Percentiles rank a stretch among this genome's conserved stretches.
These are phyloP conservation scores for Callocephalon fimbriatum DNA, from an alignment of 2,113 vertebrate species.

Conservation along the genomic window DNA sequence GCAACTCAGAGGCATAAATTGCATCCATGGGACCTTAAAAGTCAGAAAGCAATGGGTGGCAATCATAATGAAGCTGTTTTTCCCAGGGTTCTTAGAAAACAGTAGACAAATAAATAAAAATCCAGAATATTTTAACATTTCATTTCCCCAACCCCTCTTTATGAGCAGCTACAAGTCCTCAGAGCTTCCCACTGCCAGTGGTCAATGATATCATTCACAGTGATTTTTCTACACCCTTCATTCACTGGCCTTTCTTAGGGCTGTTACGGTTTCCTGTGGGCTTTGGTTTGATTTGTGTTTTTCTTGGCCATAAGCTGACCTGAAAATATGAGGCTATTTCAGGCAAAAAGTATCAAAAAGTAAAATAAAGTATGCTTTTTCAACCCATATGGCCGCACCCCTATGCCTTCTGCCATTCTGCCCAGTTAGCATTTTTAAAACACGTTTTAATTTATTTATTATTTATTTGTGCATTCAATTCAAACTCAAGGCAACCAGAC, in stretches of 20 bases:
- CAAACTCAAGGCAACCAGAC: background rate
- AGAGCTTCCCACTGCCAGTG: slow-evolving; percentile 53
- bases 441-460: background rate
- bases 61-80: slow-evolving; percentile 16
- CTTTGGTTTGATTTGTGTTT: slow-evolving; percentile 58
- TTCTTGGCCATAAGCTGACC: slow-evolving; percentile 39
- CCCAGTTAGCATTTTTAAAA: background rate
- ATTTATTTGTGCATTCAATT: background rate
- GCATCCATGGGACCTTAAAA: background rate
- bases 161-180: background rate
- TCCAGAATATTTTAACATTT: slow-evolving; percentile 58
- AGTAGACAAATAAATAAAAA: slow-evolving; percentile 48
- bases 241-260: slow-evolving; percentile 35
- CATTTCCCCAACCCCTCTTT: background rate
- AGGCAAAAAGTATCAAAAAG: slow-evolving; percentile 32
- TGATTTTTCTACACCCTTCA: slow-evolving; percentile 53
- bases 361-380: slow-evolving; percentile 16
- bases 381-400: background rate
- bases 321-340: slow-evolving; percentile 65
- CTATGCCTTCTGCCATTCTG: slow-evolving; percentile 5
- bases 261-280: slow-evolving; percentile 56
- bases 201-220: slow-evolving; percentile 53
- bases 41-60: slow-evolving; percentile 41
- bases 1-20: slow-evolving; percentile 9
- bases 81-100: slow-evolving; percentile 64